phyloP scores from a whole-genome alignment of 2,797 vertebrate species.

The Labroides dimidiatus region DNA sequence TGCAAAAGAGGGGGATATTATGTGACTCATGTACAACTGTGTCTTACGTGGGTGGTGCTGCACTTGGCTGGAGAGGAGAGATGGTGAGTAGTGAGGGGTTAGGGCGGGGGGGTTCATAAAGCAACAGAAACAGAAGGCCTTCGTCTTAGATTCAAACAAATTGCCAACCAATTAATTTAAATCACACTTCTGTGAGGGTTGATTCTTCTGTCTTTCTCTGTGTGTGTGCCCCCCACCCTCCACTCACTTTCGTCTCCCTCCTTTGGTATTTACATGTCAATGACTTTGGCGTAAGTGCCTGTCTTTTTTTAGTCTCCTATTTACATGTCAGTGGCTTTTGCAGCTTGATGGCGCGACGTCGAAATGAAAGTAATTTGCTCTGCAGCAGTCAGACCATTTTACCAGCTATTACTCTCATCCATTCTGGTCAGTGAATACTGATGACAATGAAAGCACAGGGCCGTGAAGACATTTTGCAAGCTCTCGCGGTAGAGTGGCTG shows the following conservation, averaged over 20 bases:
- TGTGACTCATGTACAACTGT: conserved; percentile 66
- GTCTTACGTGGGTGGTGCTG: conserved; percentile 66
- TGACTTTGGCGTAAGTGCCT: conserved; percentile 72
- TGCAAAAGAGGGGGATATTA: conserved; percentile 68
- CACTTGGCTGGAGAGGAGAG: conserved; percentile 56
- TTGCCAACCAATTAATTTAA: conserved; percentile 63
- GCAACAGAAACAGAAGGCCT: conserved; percentile 36
- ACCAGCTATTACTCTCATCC: conserved; percentile 78
- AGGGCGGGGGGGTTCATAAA: conserved; percentile 30
- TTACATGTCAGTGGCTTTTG: conserved; percentile 77
- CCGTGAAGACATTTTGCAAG: conserved; percentile 72
- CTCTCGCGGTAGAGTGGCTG: conserved; percentile 60
- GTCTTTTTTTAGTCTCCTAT: conserved; percentile 61
- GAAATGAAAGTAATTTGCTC: conserved; percentile 80
- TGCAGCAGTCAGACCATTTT: conserved; percentile 76
- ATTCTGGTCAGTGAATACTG: conserved; percentile 79
- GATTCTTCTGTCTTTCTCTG: conserved; percentile 49
- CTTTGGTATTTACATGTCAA: conserved; percentile 78
- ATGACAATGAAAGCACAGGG: conserved; percentile 75
- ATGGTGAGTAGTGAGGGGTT: conserved; percentile 29
- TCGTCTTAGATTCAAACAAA: conserved; percentile 65
- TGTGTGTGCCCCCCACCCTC: conserved; percentile 15
- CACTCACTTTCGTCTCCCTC: conserved; percentile 52
- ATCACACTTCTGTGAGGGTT: conserved; percentile 64
- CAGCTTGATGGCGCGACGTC: conserved; percentile 67